These are phyloP conservation scores for Pachyrhynchus sulphureomaculatus DNA, from an alignment of 1,140 invertebrate genomes.

Conservation along the genomic window DNA sequence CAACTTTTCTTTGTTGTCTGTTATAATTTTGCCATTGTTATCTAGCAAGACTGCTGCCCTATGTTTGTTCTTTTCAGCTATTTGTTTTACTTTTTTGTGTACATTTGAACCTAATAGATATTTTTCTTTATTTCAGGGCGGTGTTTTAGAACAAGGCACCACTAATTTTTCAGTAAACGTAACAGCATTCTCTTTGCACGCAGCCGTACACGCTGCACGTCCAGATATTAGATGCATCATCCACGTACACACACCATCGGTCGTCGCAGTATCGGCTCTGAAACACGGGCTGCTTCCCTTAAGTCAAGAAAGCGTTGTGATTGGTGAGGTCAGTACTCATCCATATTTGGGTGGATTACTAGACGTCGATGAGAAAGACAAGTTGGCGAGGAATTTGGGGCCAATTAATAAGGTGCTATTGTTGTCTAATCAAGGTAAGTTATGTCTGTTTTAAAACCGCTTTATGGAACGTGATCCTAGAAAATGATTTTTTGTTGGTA, in stretches of 20 bases:
- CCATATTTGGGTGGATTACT: constrained; percentile 68
- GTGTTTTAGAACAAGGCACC: constrained; percentile 83
- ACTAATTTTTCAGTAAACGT: constrained; percentile 83
- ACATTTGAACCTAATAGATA: no score
- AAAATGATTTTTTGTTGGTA: no score
- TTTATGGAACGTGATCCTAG: not conserved
- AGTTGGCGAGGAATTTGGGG: constrained; percentile 88
- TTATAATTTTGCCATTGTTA: no score
- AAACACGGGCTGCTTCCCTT: constrained; percentile 89
- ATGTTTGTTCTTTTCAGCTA: no score
- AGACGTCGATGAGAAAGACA: constrained; percentile 85
- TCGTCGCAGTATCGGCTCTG: constrained; percentile 89
- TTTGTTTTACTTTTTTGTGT: no score
- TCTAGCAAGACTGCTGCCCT: no score
- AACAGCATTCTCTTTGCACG: constrained; percentile 86
- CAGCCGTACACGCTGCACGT: constrained; percentile 93
- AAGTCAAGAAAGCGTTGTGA: constrained; percentile 85
- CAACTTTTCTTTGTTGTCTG: no score
- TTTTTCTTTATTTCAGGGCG: constrained; percentile 52
- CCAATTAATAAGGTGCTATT: constrained; percentile 89
- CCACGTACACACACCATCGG: constrained; percentile 88
- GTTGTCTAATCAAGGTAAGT: constrained; percentile 78
- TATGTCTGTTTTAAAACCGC: not conserved
- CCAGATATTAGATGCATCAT: constrained; percentile 96
- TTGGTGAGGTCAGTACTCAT: constrained; percentile 84